A percentile compares a stretch with the other conserved stretches of the same genome.
Conservation (phyloP, 2,888 invertebrate species). For the Syrphus vitripennis region DNA sequence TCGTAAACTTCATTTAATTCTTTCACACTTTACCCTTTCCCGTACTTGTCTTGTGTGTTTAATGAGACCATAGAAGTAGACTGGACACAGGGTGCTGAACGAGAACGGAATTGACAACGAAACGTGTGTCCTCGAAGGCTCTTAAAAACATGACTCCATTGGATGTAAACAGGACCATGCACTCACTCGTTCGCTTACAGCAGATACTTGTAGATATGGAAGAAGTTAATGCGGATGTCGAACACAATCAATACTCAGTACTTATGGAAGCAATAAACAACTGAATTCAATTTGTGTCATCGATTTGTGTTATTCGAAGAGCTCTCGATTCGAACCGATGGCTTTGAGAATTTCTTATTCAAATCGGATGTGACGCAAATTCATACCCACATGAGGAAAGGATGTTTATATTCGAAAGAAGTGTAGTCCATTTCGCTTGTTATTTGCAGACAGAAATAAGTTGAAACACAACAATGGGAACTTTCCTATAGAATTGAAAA, state of each 20-base stretch:
- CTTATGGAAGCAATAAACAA: slow-evolving; percentile 14
- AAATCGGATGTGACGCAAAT: slow-evolving; percentile 17
- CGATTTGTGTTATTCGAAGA: slow-evolving; percentile 3
- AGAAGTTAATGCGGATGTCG: slow-evolving; percentile 42
- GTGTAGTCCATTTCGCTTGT: not conserved
- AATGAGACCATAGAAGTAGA: not conserved
- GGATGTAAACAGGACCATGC: slow-evolving; percentile 27
- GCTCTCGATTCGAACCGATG: not conserved
- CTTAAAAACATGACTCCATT: not conserved
- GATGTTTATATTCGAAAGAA: slow-evolving; percentile 18
- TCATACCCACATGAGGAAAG: not conserved
- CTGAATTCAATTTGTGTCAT: slow-evolving; percentile 31
- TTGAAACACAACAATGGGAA: not conserved
- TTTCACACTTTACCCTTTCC: slow-evolving; percentile 23
- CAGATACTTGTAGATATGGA: not conserved
- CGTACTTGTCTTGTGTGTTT: not conserved
- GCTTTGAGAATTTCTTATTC: slow-evolving; percentile 10
- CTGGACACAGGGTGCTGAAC: not conserved
- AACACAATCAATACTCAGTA: slow-evolving; percentile 16
- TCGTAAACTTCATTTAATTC: slow-evolving; percentile 30
- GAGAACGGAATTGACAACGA: not conserved
- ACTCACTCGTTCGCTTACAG: too few relatives aligned
- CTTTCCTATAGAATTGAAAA: not conserved
- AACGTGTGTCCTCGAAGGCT: slow-evolving; percentile 7
- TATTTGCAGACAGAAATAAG: slow-evolving; percentile 1